Evolutionary conservation across 2,888 invertebrate genomes (phyloP), one percentile per base, ranked within the genome.

Genomic region (Ethmia dodecea): DNA sequence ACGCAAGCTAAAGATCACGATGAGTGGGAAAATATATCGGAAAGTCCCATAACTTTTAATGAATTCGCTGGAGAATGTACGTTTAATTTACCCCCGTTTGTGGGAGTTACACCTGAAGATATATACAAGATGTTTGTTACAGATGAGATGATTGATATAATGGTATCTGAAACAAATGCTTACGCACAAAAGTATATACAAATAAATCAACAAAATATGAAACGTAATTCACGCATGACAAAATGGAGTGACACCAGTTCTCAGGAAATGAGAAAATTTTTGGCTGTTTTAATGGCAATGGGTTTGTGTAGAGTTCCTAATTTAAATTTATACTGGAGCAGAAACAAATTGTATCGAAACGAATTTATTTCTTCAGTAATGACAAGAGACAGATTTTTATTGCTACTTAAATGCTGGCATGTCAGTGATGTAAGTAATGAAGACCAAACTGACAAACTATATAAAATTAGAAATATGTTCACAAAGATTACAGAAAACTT

Each of bases 391-490:
- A 22, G 53, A 40, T 56, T 58, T 48, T 14, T 53, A 26, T 6
- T 47, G n/a, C 29, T 58, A 26, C 29, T 57, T 14, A 48, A 49
- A 38, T 55, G 43, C 30, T 52, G 51, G 43, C 56, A 58, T 52
- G 51, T 55, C 38, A 32, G 47, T 16, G 44, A 55, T 33, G 46
- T 53, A 5, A 20, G 4, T 31, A 28, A 28, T 28, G 36, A 43
- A 5, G 29, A 14, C 11, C 38, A 24, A 13, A 12, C 3, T 3
- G 40, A 47, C 31, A 42, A 41, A 33, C 13, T 53, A 5, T 9
- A 38, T 10, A 53, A 53, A 44, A 47, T 51, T 24, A 24, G 32
- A 11, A 20, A 47, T 16, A 12, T 41, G 5, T 11, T 13, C n/a
- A n/a, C n/a, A n/a, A n/a, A n/a, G n/a, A n/a, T n/a, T n/a, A n/a